phyloP scores from a whole-genome alignment of 2,113 vertebrate species.

The Vombatus ursinus region DNA sequence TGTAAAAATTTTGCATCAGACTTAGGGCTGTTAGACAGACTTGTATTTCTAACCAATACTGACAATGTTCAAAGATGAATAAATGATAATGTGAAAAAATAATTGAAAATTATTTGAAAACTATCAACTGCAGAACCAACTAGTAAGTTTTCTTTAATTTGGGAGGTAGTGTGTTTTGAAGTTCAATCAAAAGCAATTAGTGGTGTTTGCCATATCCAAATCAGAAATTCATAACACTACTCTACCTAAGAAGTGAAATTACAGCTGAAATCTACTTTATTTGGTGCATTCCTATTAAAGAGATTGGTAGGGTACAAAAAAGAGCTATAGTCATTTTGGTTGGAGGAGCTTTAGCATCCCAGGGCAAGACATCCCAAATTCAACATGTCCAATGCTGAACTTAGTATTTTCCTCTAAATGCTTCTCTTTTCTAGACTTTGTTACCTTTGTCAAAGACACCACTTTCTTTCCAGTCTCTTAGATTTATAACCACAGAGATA shows the following conservation, averaged over 20 bases:
- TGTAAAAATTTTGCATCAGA: constrained; percentile 40
- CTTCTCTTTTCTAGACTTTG: too few relatives aligned
- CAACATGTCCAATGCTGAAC: too few relatives aligned
- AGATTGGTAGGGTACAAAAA: constrained; percentile 35
- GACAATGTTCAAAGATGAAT: constrained; percentile 15
- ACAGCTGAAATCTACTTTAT: constrained; percentile 7
- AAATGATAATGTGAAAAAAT: constrained; percentile 27
- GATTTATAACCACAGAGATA: too few relatives aligned
- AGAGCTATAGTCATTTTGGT: neutral
- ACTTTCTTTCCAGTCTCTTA: too few relatives aligned
- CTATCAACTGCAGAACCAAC: neutral
- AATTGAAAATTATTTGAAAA: constrained; percentile 22
- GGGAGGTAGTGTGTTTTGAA: neutral
- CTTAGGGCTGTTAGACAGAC: constrained; percentile 8
- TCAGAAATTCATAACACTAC: neutral
- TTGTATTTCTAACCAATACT: constrained; percentile 5
- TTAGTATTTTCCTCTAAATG: too few relatives aligned
- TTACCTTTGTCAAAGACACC: too few relatives aligned
- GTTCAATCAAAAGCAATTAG: constrained; percentile 36
- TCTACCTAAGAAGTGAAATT: neutral
- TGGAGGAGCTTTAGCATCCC: too few relatives aligned
- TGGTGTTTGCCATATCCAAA: neutral
- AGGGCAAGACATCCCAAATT: too few relatives aligned
- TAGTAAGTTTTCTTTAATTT: constrained; percentile 52
- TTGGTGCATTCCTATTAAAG: constrained; percentile 40